phyloP scores from a whole-genome alignment of 2,797 vertebrate genomes.

The Neosilurus hyrtlii region DNA sequence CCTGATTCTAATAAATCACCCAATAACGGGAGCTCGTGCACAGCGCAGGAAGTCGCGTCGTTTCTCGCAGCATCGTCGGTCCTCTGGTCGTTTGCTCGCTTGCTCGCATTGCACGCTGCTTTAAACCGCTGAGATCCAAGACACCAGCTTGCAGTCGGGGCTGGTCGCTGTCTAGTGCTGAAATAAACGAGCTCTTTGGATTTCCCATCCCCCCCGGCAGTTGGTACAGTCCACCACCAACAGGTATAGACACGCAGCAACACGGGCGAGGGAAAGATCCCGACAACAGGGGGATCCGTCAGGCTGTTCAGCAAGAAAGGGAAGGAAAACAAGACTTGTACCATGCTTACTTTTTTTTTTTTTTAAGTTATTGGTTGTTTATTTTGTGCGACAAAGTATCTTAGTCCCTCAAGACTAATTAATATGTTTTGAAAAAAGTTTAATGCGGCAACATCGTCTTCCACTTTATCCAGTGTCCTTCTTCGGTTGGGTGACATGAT shows the following conservation, averaged over 20 bases:
- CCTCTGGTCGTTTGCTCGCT: constrained; percentile 30
- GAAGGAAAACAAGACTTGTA: not conserved
- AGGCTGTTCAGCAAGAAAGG: not conserved
- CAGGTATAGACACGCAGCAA: not conserved
- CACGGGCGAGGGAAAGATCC: constrained; percentile 16
- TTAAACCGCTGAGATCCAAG: constrained; percentile 26
- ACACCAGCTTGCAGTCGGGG: constrained; percentile 33
- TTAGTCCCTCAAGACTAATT: not conserved
- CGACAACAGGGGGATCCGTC: not conserved
- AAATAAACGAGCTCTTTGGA: constrained; percentile 42
- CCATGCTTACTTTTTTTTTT: not conserved
- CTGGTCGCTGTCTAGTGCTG: constrained; percentile 58
- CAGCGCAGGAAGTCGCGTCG: constrained; percentile 18
- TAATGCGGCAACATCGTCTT: no score
- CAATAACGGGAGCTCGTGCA: constrained; percentile 15
- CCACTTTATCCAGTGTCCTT: no score
- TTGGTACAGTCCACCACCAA: constrained; percentile 46
- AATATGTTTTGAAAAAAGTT: no score
- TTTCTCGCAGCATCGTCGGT: constrained; percentile 30
- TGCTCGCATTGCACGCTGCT: constrained; percentile 54
- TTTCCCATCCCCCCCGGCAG: constrained; percentile 44
- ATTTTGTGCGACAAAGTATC: not conserved
- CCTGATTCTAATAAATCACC: constrained; percentile 12
- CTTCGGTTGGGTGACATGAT: not conserved
- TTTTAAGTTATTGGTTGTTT: not conserved